phyloP scores from a whole-genome alignment of 2,113 vertebrate genomes.

The Cebus imitator region DNA sequence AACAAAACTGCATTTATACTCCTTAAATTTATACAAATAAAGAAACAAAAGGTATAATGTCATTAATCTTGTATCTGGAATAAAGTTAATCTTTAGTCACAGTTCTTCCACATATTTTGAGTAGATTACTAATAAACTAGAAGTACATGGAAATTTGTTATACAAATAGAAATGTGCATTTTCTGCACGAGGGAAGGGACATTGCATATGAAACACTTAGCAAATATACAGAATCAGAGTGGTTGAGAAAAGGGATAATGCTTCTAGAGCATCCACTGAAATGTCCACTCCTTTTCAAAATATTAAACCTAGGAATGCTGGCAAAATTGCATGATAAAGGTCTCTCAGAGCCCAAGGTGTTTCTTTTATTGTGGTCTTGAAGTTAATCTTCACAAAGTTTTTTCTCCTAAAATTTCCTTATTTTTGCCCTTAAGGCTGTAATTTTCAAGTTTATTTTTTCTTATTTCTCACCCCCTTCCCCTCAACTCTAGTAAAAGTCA shows the following conservation, averaged over 20 bases:
- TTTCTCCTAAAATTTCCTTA: not conserved
- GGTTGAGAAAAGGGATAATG: not conserved
- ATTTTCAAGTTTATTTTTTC: not conserved
- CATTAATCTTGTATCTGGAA: not conserved
- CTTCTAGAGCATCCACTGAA: not conserved
- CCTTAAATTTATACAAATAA: no score
- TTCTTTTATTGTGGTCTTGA: not conserved
- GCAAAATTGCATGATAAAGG: not conserved
- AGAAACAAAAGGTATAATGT: not conserved
- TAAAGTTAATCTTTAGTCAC: not conserved
- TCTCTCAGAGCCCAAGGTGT: not conserved
- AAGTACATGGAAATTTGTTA: not conserved
- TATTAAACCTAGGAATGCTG: not conserved
- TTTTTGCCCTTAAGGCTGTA: not conserved
- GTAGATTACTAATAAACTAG: not conserved
- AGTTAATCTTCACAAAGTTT: not conserved
- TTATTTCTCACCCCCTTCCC: not conserved
- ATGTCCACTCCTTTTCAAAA: not conserved
- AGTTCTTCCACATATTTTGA: not conserved
- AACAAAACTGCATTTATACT: no score
- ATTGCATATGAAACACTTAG: not conserved
- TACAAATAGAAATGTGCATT: not conserved
- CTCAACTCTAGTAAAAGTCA: not conserved
- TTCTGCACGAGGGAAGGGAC: not conserved
- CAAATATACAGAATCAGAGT: not conserved